Evolutionary conservation across 1,140 invertebrate genomes (phyloP).

Genomic region (Homalodisca vitripennis): DNA sequence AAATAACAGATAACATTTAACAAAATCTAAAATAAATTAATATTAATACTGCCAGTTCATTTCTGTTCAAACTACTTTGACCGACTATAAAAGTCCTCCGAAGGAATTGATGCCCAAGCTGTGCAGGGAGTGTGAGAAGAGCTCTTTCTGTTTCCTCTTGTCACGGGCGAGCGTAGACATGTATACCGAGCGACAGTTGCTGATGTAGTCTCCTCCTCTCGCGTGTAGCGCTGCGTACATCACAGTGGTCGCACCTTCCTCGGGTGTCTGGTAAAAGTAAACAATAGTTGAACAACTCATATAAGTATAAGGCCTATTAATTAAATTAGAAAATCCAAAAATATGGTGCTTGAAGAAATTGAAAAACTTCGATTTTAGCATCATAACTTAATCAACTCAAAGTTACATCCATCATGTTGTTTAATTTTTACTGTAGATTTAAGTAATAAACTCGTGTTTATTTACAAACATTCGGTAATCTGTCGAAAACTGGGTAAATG

Average conservation of each 20-base stretch:
- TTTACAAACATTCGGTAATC: too few species aligned
- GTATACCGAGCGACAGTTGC: background rate
- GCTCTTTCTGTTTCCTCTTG: background rate
- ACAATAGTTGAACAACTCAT: too few species aligned
- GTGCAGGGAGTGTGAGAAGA: background rate
- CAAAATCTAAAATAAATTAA: too few species aligned
- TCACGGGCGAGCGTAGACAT: background rate
- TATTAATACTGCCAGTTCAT: too few species aligned
- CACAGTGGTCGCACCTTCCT: constrained; percentile 71
- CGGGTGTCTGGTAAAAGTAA: constrained; percentile 65
- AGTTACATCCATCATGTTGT: too few species aligned
- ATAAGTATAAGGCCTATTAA: too few species aligned
- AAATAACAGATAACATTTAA: too few species aligned
- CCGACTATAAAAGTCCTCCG: background rate
- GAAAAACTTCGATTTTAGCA: background rate
- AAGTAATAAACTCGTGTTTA: too few species aligned
- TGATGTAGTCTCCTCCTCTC: background rate
- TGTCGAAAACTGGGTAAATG: too few species aligned
- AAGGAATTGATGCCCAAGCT: background rate
- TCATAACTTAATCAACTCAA: background rate
- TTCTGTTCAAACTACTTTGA: too few species aligned
- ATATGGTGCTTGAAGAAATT: background rate
- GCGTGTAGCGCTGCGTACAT: background rate
- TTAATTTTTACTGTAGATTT: too few species aligned
- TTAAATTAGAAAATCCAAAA: constrained; percentile 31